phyloP scores from a whole-genome alignment of 2,888 invertebrate genomes.

The Lycaena phlaeas region DNA sequence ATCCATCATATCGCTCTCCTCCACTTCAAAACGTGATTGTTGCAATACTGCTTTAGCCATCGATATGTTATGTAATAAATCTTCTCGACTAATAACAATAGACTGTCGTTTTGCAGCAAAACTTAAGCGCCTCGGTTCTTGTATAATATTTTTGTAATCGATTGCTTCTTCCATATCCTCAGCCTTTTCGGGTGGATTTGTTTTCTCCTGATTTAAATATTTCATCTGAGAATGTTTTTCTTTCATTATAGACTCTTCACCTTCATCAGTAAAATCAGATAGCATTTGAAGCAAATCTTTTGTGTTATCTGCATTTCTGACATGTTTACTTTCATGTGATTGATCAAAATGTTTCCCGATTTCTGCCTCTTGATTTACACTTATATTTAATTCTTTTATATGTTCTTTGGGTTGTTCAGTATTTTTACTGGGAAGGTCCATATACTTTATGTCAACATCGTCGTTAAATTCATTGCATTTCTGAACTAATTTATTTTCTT shows the following conservation, averaged over 20 bases:
- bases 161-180: slow-evolving; percentile 2
- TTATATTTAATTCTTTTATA: not conserved
- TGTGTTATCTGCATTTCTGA: slow-evolving; percentile 40
- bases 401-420: not conserved
- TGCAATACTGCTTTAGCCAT: slow-evolving; percentile 43
- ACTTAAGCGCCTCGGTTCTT: slow-evolving; percentile 27
- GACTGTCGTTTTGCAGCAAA: slow-evolving; percentile 34
- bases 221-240: not conserved
- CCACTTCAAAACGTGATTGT: slow-evolving; percentile 32
- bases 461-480: not conserved
- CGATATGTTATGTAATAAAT: slow-evolving; percentile 42
- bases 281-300: slow-evolving; percentile 46
- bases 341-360: too few species aligned
- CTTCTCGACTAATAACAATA: slow-evolving; percentile 38
- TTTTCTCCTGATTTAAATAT: too few species aligned
- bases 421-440: too few species aligned
- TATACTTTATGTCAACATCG: too few species aligned
- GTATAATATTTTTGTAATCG: not conserved
- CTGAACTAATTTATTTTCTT: not conserved
- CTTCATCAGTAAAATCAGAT: slow-evolving; percentile 38
- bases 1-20: slow-evolving; percentile 29
- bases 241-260: slow-evolving; percentile 10
- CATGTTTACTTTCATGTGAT: slow-evolving; percentile 16
- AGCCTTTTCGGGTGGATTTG: too few species aligned
- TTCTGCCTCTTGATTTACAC: too few species aligned